Base-by-base conservation (phyloP, 2,888 invertebrate species). In the Blomia tropicalis region DNA sequence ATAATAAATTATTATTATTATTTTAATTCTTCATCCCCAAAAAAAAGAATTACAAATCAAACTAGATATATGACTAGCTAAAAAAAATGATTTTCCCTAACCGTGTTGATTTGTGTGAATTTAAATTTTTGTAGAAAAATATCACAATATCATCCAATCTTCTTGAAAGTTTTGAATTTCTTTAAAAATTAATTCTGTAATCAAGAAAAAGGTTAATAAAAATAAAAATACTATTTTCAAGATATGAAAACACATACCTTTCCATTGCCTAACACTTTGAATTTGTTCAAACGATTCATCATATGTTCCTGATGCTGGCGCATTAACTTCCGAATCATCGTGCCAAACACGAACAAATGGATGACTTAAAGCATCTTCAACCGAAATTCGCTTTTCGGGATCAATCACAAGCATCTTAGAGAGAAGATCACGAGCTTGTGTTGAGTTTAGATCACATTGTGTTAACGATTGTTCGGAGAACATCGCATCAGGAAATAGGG, bases 261-360 rank as follows among this genome's bases (percentile, higher is more conserved):
- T 98, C 98, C 98, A 98, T 77, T 98, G 92, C 69, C 98, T 96
- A 66, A 98, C 96, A 53, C 93, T 92, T 79, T 96, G 95, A 76
- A 98, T 96, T 72, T 89, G 82, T 79, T 98, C 98, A 70, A 98
- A 93, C 70, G 89, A 87, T 78, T 96, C 93, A 77, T 98, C 96
- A 78, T 98, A 98, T 32, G 93, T 85, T 67, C 87, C 89, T 30
- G 96, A 95, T 67, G 95, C 91, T 65, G 96, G 95, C 58, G 92
- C 96, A 78, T 98, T 95, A 66, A 98, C 98, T 80, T 98, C 95
- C 59, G 87, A 87, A 76, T 96, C 95, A 77, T 98, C 96, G 77
- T 92, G 98, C 98, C 98, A 98, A 66, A 98, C 93, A 77, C 95
- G 93, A 75, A 98, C 98, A 79, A 98, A 99, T 66, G 95, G 92